A percentile compares a stretch with the other conserved stretches of the same genome.
Evolutionary conservation across 2,888 invertebrate species (phyloP).

Genomic region (Drosophila melanosoma): DNA sequence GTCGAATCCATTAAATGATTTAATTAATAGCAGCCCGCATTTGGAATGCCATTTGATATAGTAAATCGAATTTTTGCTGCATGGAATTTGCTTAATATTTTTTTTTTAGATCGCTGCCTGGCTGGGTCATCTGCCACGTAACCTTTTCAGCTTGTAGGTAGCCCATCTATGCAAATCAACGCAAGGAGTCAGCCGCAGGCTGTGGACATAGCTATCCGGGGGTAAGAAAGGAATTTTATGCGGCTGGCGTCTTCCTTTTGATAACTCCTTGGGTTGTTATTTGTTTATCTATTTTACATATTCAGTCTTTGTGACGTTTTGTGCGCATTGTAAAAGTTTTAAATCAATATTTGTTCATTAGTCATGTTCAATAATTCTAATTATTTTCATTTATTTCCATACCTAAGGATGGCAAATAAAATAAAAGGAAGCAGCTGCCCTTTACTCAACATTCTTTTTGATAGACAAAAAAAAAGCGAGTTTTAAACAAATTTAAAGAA

Average conservation of each 20-base stretch:
- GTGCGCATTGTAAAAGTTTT: constrained; percentile 46
- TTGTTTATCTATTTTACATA: constrained; percentile 67
- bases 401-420: not conserved
- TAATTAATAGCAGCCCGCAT: constrained; percentile 8
- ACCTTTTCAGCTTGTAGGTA: constrained; percentile 16
- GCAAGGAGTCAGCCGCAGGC: constrained; percentile 45
- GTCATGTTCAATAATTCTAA: constrained; percentile 74
- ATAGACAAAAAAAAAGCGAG: not conserved
- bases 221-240: not conserved
- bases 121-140: constrained; percentile 15
- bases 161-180: constrained; percentile 36
- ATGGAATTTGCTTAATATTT: not conserved
- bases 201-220: constrained; percentile 8
- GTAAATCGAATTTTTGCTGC: constrained; percentile 1
- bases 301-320: constrained; percentile 51
- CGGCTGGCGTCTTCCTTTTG: constrained; percentile 16
- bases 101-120: not conserved
- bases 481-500: not conserved
- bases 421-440: constrained; percentile 40
- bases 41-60: not conserved
- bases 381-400: constrained; percentile 49
- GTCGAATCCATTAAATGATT: constrained; percentile 7
- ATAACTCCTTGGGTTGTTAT: constrained; percentile 20
- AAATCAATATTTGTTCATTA: constrained; percentile 81
- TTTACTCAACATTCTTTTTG: not conserved